phyloP scores from a whole-genome alignment of 2,113 vertebrate genomes.

The Megaleporinus macrocephalus region DNA sequence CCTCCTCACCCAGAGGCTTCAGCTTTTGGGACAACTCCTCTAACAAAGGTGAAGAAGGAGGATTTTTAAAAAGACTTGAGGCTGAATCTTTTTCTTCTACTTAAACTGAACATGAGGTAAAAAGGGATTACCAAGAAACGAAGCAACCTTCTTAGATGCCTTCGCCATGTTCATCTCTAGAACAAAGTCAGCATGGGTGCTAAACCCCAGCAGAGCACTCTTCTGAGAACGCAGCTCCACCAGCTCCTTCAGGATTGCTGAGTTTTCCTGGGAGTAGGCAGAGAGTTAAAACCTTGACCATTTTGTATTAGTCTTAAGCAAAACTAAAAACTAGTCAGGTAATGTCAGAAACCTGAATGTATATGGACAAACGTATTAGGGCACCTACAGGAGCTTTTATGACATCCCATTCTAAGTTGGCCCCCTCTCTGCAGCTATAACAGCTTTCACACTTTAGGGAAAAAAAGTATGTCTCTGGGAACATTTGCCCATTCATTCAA shows the following conservation, averaged over 20 bases:
- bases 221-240: conserved; percentile 88
- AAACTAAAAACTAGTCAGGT: neutral
- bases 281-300: neutral
- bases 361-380: no score
- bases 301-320: neutral
- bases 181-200: conserved; percentile 90
- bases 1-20: conserved; percentile 89
- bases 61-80: neutral
- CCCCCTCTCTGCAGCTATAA: no score
- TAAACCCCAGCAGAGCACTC: conserved; percentile 86
- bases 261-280: conserved; percentile 83
- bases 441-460: no score
- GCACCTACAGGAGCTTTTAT: no score
- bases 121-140: conserved; percentile 86
- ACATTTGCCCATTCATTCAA: no score
- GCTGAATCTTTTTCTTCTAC: no score
- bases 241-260: conserved; percentile 89
- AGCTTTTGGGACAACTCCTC: conserved; percentile 89
- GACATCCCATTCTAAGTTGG: no score
- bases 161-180: conserved; percentile 99
- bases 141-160: conserved; percentile 81
- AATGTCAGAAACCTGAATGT: no score
- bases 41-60: conserved; percentile 56
- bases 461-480: no score
- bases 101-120: no score